These are phyloP conservation scores for Phalacrocorax pelagicus DNA, from an alignment of 2,113 vertebrate species.

Conservation along the genomic window DNA sequence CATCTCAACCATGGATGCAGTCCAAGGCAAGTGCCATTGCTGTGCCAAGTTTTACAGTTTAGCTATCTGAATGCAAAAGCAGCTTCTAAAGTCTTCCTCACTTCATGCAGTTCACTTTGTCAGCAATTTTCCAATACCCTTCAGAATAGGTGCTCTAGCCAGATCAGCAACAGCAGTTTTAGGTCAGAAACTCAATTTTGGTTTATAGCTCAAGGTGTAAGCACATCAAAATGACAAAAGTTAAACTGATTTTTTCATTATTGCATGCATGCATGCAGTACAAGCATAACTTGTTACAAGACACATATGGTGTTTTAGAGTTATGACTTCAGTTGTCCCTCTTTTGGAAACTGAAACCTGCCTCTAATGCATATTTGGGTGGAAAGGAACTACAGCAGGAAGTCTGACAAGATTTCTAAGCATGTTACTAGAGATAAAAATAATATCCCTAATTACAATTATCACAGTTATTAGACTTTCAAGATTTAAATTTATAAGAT, in stretches of 20 bases:
- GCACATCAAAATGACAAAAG: not conserved
- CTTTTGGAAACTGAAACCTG: not conserved
- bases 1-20: not conserved
- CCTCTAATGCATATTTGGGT: not conserved
- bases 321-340: not conserved
- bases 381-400: not conserved
- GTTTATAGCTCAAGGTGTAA: not conserved
- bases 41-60: conserved; percentile 38
- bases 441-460: not conserved
- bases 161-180: not conserved
- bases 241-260: not conserved
- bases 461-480: not conserved
- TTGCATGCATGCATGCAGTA: not conserved
- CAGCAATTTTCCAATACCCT: not conserved
- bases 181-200: not conserved
- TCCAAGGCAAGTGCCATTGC: conserved; percentile 8
- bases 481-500: not conserved
- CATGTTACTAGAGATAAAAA: not conserved
- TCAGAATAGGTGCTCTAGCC: not conserved
- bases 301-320: not conserved
- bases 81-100: conserved; percentile 2
- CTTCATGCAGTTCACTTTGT: not conserved
- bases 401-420: not conserved
- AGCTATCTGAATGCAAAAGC: conserved; percentile 3
- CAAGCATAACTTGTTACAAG: not conserved